Conservation (phyloP, 2,888 invertebrate species). For the Seira ritae region DNA sequence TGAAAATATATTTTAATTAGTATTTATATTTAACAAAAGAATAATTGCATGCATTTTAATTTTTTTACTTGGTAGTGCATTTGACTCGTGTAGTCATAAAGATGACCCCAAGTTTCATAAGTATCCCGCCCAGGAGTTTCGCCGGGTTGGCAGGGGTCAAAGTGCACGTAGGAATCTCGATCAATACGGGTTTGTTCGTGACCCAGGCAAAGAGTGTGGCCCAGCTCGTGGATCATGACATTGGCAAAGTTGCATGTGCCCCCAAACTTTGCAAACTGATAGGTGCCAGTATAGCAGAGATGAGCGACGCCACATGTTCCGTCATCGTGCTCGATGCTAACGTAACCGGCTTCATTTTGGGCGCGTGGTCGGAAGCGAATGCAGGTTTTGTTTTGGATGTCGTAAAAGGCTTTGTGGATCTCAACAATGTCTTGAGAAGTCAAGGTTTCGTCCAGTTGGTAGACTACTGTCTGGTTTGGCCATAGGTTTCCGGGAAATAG, state of each 20-base stretch:
- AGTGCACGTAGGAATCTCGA: slow-evolving; percentile 15
- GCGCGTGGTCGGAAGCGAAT: slow-evolving; percentile 35
- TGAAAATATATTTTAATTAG: too few species aligned
- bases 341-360: not conserved
- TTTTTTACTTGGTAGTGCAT: slow-evolving; percentile 45
- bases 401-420: slow-evolving; percentile 5
- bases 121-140: not conserved
- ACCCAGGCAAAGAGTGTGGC: slow-evolving; percentile 43
- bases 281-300: slow-evolving; percentile 23
- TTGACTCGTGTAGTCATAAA: slow-evolving; percentile 40
- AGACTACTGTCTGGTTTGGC: not conserved
- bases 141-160: not conserved
- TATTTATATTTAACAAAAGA: too few species aligned
- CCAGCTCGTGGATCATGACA: slow-evolving; percentile 48
- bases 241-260: not conserved
- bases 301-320: slow-evolving; percentile 21
- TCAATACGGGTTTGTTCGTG: slow-evolving; percentile 42
- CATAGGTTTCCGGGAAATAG: not conserved
- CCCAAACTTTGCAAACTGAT: slow-evolving; percentile 43
- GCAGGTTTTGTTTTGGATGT: slow-evolving; percentile 41
- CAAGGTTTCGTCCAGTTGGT: slow-evolving; percentile 4
- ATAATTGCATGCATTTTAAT: too few species aligned
- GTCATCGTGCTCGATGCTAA: slow-evolving; percentile 19
- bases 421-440: not conserved
- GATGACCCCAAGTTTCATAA: not conserved